phyloP scores from a whole-genome alignment of 2,797 vertebrate genomes.

The Esox lucius region DNA sequence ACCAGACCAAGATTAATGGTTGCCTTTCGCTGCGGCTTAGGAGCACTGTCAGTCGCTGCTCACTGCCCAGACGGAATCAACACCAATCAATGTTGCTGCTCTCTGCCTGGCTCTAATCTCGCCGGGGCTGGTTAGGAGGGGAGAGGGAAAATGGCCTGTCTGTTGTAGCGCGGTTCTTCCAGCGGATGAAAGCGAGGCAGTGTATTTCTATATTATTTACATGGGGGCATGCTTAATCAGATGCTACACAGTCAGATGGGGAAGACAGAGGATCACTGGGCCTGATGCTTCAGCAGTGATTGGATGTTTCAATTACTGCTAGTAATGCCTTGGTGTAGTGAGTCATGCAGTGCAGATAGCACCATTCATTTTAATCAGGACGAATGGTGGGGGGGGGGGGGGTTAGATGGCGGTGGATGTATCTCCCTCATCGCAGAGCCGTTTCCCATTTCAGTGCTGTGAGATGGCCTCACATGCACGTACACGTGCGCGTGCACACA shows the following conservation, averaged over 20 bases:
- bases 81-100: constrained; percentile 85
- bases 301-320: constrained; percentile 80
- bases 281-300: constrained; percentile 73
- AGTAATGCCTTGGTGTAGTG: constrained; percentile 78
- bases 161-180: background rate
- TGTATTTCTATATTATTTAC: constrained; percentile 1
- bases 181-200: background rate
- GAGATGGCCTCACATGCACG: constrained; percentile 45
- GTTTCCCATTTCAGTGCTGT: constrained; percentile 74
- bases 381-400: constrained; percentile 53
- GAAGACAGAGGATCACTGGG: constrained; percentile 58
- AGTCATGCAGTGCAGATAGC: constrained; percentile 78
- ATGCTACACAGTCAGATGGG: constrained; percentile 68
- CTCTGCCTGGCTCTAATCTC: constrained; percentile 62
- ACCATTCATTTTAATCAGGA: constrained; percentile 80
- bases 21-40: constrained; percentile 93
- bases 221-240: constrained; percentile 64
- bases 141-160: constrained; percentile 25
- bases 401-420: constrained; percentile 74
- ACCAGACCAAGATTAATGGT: constrained; percentile 98
- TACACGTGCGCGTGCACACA: constrained; percentile 35
- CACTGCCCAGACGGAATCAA: constrained; percentile 93
- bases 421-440: constrained; percentile 67
- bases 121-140: constrained; percentile 57
- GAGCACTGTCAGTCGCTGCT: constrained; percentile 93